Conservation (phyloP, 2,797 vertebrate genomes). For the Podarcis lilfordi region DNA sequence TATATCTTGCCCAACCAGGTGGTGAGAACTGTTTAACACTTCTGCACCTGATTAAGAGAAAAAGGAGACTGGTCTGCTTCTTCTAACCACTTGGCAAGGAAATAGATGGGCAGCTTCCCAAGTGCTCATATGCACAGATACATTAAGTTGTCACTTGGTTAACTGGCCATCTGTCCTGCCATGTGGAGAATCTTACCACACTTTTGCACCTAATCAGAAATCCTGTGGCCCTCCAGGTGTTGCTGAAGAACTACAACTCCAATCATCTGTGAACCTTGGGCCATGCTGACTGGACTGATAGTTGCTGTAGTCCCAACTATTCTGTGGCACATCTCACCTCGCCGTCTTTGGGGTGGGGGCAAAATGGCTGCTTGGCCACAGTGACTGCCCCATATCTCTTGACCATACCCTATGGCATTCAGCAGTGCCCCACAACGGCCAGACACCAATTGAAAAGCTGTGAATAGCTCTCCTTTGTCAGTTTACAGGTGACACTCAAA, state of each 20-base stretch:
- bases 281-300: neutral
- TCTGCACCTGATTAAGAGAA: neutral
- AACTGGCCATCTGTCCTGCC: neutral
- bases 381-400: no score
- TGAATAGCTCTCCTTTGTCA: no score
- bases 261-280: neutral
- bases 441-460: no score
- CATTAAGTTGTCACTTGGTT: neutral
- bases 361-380: no score
- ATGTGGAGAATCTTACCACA: neutral
- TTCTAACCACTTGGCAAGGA: neutral
- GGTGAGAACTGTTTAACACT: neutral
- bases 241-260: neutral
- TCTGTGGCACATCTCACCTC: no score
- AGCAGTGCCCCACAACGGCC: no score
- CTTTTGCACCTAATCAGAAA: neutral
- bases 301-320: no score
- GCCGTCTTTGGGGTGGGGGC: no score
- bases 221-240: neutral
- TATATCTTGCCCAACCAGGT: neutral
- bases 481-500: no score
- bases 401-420: no score
- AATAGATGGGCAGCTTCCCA: neutral
- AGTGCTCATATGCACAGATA: neutral
- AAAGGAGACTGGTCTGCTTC: neutral